Conservation (phyloP, 2,797 vertebrate genomes). For the Gouania willdenowi region DNA sequence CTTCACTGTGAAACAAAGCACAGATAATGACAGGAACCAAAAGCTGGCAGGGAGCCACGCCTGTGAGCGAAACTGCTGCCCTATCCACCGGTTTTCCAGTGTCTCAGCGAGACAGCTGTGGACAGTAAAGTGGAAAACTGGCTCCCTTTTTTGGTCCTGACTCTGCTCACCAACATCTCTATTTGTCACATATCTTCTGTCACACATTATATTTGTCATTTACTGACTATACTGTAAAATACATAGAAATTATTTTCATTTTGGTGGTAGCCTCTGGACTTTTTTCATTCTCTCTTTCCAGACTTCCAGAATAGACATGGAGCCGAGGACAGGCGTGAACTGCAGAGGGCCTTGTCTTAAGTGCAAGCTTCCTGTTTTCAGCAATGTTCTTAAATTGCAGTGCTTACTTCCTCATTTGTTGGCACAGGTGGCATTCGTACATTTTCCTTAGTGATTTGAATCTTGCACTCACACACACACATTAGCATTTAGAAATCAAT, state of each 20-base stretch:
- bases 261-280: constrained; percentile 18
- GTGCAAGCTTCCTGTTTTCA: constrained; percentile 74
- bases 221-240: constrained; percentile 33
- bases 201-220: constrained; percentile 40
- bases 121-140: constrained; percentile 50
- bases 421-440: constrained; percentile 25
- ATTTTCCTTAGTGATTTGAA: no score
- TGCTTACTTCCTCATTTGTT: constrained; percentile 44
- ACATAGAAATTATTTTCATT: neutral
- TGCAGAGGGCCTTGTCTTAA: constrained; percentile 66
- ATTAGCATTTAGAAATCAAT: no score
- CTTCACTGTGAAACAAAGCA: constrained; percentile 65
- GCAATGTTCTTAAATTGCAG: constrained; percentile 58
- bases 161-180: constrained; percentile 32
- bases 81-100: constrained; percentile 34
- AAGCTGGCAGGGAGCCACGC: constrained; percentile 45
- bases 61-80: constrained; percentile 14
- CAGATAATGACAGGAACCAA: constrained; percentile 65
- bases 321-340: constrained; percentile 51
- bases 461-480: no score
- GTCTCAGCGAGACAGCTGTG: constrained; percentile 44
- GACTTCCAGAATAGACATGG: constrained; percentile 67
- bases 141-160: constrained; percentile 19
- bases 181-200: constrained; percentile 36
- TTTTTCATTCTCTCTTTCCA: constrained; percentile 52